phyloP scores from a whole-genome alignment of 2,113 vertebrate species.

The Orientallactaga bullata region DNA sequence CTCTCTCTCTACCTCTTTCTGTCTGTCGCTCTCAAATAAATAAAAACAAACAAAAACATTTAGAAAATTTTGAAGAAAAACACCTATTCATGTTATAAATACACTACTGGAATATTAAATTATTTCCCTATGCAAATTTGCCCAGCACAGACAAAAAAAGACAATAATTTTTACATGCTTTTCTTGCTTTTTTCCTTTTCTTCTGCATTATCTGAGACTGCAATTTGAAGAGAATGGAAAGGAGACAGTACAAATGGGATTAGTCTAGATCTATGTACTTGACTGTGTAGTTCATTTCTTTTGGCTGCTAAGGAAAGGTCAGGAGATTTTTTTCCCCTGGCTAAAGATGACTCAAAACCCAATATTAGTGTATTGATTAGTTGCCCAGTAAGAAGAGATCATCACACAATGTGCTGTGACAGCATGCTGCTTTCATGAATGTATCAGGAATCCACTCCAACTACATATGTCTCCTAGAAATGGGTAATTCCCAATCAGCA shows the following conservation, averaged over 20 bases:
- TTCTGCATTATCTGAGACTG: constrained; percentile 25
- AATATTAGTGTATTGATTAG: constrained; percentile 30
- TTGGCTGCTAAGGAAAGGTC: constrained; percentile 53
- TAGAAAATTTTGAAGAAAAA: constrained; percentile 38
- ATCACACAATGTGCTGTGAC: constrained; percentile 74
- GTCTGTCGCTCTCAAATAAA: no score
- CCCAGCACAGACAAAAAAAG: background rate
- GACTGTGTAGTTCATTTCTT: constrained; percentile 65
- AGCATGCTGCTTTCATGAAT: constrained; percentile 68
- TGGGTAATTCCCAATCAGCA: constrained; percentile 73
- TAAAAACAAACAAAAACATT: no score
- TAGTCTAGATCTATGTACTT: constrained; percentile 49
- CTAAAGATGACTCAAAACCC: constrained; percentile 51
- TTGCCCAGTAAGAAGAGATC: constrained; percentile 60
- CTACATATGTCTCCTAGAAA: constrained; percentile 54
- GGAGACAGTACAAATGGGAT: constrained; percentile 27
- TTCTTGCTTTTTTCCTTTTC: constrained; percentile 54
- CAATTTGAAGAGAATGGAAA: constrained; percentile 46
- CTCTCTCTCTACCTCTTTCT: no score
- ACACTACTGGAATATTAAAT: constrained; percentile 17
- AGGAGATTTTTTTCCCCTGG: constrained; percentile 17
- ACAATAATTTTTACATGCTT: constrained; percentile 42
- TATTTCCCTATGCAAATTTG: constrained; percentile 47
- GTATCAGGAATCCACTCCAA: constrained; percentile 80
- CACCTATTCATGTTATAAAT: constrained; percentile 12